Base-by-base conservation (phyloP, 2,888 invertebrate species). In the Abrostola tripartita region DNA sequence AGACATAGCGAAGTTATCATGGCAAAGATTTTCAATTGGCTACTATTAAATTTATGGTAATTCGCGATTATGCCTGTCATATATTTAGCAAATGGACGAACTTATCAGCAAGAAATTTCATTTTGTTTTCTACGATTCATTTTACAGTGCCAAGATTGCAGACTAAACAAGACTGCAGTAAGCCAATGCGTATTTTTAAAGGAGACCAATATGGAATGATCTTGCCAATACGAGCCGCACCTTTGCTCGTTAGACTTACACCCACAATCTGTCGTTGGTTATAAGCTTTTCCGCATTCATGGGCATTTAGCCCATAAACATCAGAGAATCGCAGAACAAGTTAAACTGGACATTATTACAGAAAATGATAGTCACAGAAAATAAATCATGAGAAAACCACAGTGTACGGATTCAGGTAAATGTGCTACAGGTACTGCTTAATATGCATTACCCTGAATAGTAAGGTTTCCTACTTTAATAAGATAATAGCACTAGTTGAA, bases 391-490 rank as follows among this genome's bases (percentile, higher is more conserved):
- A 41, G 60, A 61, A 72, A 72, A 72, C 64, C 54, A 61, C 52
- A 58, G 57, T 9, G 52, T 49, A 53, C 38, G 53, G 12, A 55
- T 37, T 50, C 37, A 35, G 51, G 55, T 44, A 41, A 53, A 61
- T 44, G 14, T 12, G 44, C 44, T 44, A 47, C 8, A 51, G 37
- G 50, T 24, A 9, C 35, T 53, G 47, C 37, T 65, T 65, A 59
- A 61, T 61, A 49, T 52, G 40, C 47, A 61, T 68, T 50, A 61
- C 63, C 50, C 50, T 70, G 63, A 65, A 64, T 74, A 53, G 37
- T 57, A 76, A 47, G 73, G 73, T 40, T 76, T 76, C 70, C 42
- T 47, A 55, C 51, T 52, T n/a, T 69, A 76, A 76, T 72, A 52
- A 40, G 55, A 68, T 68, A 58, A 63, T 42, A 56, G 61, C 52